Evolutionary conservation across 2,113 vertebrate genomes (phyloP), one percentile per base, ranked within the genome.

Genomic region (Stigmatopora argus): DNA sequence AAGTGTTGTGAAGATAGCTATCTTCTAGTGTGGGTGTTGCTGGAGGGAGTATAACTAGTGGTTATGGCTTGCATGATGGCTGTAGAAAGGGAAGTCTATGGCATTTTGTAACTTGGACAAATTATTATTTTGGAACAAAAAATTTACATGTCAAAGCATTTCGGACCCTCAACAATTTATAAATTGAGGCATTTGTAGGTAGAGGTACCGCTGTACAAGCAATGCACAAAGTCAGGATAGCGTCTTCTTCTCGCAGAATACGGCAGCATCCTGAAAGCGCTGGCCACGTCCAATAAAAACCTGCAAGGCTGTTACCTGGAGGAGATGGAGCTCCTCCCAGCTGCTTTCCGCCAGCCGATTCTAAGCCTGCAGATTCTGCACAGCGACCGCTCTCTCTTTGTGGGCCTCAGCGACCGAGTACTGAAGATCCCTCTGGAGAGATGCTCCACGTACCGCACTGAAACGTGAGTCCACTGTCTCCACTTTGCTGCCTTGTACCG

Each of bases 261-360:
- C 0, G 97, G 97, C 79, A 98, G 94, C 84, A 96, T 99, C 87
- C 80, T 98, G 73, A 99, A 99, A 86, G 95, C 94, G 0, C 88
- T 98, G 86, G 95, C 97, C 67, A 94, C 94, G 0, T 88, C 92
- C 67, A 95, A 94, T 83, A 95, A 94, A 85, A 95, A 90, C 83
- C 90, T 98, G 35, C 93, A 91, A 18, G 95, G 94, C 21, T 98
- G 97, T 85, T 98, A 98, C 89, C 89, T 99, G 85, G 97, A 99
- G 79, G 97, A 99, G 89, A 94, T 99, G 91, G 94, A 96, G 78
- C 94, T 97, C 73, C 90, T 94, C 59, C 94, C 94, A 2, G 60
- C 87, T 0, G 93, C 92, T 7, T 87, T 91, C 45, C 88, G 49
- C 1, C 94, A 98, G 81, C 93, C 95, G 18, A 94, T 99, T 89